Evolutionary conservation across 1,140 invertebrate genomes (phyloP).

Genomic region (Diploscapter pachys): DNA sequence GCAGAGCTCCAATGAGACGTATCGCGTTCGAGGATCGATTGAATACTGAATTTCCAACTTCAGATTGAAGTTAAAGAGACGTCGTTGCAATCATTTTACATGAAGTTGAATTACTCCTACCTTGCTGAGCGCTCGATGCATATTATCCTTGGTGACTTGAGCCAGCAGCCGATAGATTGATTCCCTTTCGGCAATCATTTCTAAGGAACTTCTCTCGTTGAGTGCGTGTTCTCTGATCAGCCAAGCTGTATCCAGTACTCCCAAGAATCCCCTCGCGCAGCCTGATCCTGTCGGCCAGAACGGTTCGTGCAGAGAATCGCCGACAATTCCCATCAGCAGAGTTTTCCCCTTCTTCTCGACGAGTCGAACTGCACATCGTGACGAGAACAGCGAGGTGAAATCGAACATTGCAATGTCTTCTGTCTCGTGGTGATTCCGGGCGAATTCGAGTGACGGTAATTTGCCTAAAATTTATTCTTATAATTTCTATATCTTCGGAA

Average conservation of each 20-base stretch:
- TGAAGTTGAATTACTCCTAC: slow-evolving; percentile 21
- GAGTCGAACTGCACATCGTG: slow-evolving; percentile 84
- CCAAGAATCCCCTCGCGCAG: slow-evolving; percentile 91
- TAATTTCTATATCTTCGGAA: no score
- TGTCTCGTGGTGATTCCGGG: neutral
- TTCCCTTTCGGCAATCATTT: slow-evolving; percentile 81
- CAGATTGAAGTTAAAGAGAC: neutral
- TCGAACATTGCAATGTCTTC: slow-evolving; percentile 98
- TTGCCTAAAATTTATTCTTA: neutral
- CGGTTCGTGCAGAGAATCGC: slow-evolving; percentile 91
- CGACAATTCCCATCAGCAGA: slow-evolving; percentile 82
- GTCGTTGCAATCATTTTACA: neutral
- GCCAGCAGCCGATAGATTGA: slow-evolving; percentile 82
- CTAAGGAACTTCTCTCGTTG: slow-evolving; percentile 55
- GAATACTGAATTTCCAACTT: slow-evolving; percentile 33
- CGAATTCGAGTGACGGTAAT: slow-evolving; percentile 10
- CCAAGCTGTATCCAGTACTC: slow-evolving; percentile 92
- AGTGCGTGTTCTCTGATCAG: slow-evolving; percentile 80
- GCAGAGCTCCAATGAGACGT: slow-evolving; percentile 29
- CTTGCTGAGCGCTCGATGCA: slow-evolving; percentile 72
- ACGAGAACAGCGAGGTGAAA: slow-evolving; percentile 97
- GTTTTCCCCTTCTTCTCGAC: slow-evolving; percentile 74
- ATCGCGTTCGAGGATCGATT: slow-evolving; percentile 42
- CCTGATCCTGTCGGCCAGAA: slow-evolving; percentile 98
- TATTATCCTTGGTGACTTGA: slow-evolving; percentile 92